Evolutionary conservation across 2,113 vertebrate species (phyloP).

Genomic region (Anarhynchus alexandrinus): DNA sequence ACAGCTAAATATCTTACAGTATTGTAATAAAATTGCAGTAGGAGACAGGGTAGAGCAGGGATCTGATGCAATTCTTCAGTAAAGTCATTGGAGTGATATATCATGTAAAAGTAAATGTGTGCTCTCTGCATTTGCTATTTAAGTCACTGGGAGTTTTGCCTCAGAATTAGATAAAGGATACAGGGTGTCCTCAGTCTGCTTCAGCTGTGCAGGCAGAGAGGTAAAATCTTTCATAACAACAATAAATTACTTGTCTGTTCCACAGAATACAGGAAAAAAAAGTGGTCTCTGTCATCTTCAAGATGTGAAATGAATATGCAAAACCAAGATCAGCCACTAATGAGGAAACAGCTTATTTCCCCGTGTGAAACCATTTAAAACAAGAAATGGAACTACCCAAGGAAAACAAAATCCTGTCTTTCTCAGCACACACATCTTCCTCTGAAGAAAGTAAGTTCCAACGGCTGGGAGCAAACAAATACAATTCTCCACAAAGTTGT

Average conservation of each 20-base stretch:
- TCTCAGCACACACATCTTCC: neutral
- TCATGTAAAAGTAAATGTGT: neutral
- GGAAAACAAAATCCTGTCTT: neutral
- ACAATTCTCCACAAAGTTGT: neutral
- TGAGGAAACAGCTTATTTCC: neutral
- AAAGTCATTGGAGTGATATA: neutral
- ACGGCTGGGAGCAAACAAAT: neutral
- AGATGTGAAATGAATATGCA: neutral
- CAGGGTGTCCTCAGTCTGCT: neutral
- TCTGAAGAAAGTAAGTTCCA: neutral
- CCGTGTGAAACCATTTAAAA: neutral
- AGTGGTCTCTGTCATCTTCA: neutral
- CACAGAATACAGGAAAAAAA: neutral
- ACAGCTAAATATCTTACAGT: slow-evolving; percentile 24
- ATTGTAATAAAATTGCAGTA: neutral
- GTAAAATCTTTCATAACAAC: neutral
- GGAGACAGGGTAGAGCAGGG: neutral
- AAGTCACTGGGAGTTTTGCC: neutral
- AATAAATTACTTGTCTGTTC: neutral
- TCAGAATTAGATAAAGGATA: neutral
- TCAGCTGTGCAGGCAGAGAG: neutral
- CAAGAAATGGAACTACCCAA: neutral
- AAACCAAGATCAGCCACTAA: neutral
- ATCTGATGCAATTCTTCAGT: neutral
- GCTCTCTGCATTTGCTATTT: neutral